Evolutionary conservation across 2,888 invertebrate genomes (phyloP).

Genomic region (Nyleta sp.): DNA sequence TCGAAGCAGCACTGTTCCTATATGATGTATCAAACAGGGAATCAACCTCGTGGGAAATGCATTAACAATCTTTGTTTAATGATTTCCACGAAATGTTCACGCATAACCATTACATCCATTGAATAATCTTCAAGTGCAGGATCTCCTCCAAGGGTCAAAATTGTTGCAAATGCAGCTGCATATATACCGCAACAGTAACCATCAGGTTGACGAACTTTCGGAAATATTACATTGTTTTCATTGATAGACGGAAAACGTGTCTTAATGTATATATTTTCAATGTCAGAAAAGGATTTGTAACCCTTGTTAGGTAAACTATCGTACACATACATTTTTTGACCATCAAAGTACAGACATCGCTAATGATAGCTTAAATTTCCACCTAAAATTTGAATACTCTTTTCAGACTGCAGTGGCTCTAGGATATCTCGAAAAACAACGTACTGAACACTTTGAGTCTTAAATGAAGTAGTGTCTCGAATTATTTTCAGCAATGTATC

Average conservation of each 20-base stretch:
- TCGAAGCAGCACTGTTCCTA: too few species aligned
- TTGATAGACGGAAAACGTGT: not conserved
- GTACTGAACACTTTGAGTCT: conserved; percentile 32
- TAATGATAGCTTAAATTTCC: conserved; percentile 51
- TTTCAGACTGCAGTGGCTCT: not conserved
- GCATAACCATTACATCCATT: not conserved
- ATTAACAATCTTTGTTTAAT: not conserved
- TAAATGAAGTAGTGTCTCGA: conserved; percentile 10
- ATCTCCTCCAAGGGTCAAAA: not conserved
- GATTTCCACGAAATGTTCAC: not conserved
- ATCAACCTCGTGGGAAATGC: conserved; percentile 1
- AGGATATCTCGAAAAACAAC: conserved; percentile 9
- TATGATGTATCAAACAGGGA: too few species aligned
- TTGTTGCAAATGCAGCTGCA: conserved; percentile 6
- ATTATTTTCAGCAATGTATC: conserved; percentile 17
- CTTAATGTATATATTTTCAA: not conserved
- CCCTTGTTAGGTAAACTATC: conserved; percentile 9
- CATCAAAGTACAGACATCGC: conserved; percentile 60
- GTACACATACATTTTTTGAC: conserved; percentile 35
- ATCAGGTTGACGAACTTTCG: conserved; percentile 42
- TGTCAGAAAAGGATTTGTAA: not conserved
- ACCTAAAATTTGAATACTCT: conserved; percentile 59
- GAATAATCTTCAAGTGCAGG: not conserved
- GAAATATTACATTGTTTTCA: not conserved
- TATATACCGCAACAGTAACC: conserved; percentile 43